These are phyloP conservation scores for Eptesicus fuscus DNA, from an alignment of 2,113 vertebrate genomes.

Conservation along the genomic window DNA sequence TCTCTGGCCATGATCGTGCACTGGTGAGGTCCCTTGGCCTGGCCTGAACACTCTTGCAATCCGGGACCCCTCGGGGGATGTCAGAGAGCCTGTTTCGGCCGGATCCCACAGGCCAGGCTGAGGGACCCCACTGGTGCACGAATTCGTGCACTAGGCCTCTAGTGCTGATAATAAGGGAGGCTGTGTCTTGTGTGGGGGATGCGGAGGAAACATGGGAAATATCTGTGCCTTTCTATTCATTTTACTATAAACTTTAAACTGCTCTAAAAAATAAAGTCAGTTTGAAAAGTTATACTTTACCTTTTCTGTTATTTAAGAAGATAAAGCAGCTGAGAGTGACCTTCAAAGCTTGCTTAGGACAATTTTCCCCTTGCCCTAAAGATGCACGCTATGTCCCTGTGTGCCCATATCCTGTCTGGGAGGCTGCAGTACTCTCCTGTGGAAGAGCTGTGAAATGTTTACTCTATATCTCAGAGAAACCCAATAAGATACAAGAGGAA, in stretches of 20 bases:
- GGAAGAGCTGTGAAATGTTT: not conserved
- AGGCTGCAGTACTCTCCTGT: not conserved
- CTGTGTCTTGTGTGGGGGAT: not conserved
- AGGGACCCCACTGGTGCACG: no score
- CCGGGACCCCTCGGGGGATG: no score
- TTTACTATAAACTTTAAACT: not conserved
- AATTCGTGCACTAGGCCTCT: no score
- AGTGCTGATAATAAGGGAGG: no score
- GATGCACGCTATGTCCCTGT: not conserved
- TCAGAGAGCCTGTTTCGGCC: no score
- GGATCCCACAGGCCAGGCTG: no score
- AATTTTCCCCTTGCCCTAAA: not conserved
- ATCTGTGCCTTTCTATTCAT: not conserved
- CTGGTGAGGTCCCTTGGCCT: no score
- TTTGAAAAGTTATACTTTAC: not conserved
- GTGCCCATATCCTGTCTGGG: not conserved
- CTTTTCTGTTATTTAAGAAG: not conserved
- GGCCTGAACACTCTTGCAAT: no score
- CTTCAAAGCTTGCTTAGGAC: not conserved
- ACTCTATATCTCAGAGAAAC: not conserved
- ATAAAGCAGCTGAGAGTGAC: not conserved
- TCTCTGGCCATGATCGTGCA: fast-evolving
- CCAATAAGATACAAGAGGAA: not conserved
- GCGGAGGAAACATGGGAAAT: not conserved
- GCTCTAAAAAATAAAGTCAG: not conserved